Percentiles rank a stretch among this genome's conserved stretches.
Conservation (phyloP, 1,140 invertebrate genomes). For the Calosoma granatense region DNA sequence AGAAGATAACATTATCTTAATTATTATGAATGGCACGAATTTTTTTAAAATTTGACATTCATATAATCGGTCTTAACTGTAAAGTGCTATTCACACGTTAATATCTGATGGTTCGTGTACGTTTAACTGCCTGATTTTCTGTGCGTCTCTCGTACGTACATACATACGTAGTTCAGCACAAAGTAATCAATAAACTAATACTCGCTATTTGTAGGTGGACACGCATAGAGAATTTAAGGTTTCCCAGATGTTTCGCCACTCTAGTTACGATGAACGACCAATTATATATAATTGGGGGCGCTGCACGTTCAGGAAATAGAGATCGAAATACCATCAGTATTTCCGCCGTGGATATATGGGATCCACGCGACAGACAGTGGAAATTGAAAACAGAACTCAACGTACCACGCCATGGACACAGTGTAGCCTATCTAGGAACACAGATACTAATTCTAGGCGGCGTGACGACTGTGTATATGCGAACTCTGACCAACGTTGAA, state of each 20-base stretch:
- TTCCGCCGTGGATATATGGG: slow-evolving; percentile 45
- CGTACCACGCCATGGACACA: slow-evolving; percentile 49
- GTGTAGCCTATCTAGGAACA: slow-evolving; percentile 44
- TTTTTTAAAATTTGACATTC: no score
- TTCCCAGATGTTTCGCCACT: slow-evolving; percentile 42
- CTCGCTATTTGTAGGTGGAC: no score
- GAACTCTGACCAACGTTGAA: slow-evolving; percentile 46
- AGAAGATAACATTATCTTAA: no score
- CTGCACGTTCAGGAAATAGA: slow-evolving; percentile 38
- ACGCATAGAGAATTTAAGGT: slow-evolving; percentile 35
- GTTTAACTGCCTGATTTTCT: no score
- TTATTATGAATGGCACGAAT: no score
- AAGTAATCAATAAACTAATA: no score
- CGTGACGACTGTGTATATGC: slow-evolving; percentile 48
- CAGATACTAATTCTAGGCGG: slow-evolving; percentile 50
- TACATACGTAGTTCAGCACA: no score
- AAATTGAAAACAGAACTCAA: slow-evolving; percentile 42
- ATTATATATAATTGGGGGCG: slow-evolving; percentile 48
- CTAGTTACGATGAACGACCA: slow-evolving; percentile 44
- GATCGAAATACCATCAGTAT: slow-evolving; percentile 44
- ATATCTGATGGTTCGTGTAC: no score
- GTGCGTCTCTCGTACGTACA: no score
- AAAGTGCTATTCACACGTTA: no score
- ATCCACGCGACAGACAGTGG: slow-evolving; percentile 40
- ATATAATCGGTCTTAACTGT: no score